Evolutionary conservation across 2,113 vertebrate genomes (phyloP), one percentile per base, ranked within the genome.

Genomic region (Phyllopteryx taeniolatus): DNA sequence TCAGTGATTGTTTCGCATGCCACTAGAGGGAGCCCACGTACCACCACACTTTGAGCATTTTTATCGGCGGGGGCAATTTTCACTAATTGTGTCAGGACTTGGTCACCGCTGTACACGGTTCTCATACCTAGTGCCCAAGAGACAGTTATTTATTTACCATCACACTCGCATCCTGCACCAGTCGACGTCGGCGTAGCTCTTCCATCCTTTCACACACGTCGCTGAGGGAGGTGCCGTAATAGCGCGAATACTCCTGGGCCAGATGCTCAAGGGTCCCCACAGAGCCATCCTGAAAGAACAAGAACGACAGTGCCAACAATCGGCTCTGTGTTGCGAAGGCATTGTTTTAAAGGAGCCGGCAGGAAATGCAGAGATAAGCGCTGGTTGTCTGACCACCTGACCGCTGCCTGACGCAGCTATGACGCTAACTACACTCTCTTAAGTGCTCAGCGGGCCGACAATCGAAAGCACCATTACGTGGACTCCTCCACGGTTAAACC

Each of bases 201-300:
- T 99, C 97, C 96, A 98, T 98, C 82, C 96, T 93, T 76, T 97
- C 96, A 15, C 94, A 94, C 72, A 99, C 96, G 63, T 99, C 96
- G 0, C 93, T 93, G 86, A 95, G 93, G 56, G 94, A 96, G 69
- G 97, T 97, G 68, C 95, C 95, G 87, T 98, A 98, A 83, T 97
- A 98, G 80, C 95, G 94, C 5, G 98, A 95, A 85, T 98, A 99
- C 86, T 99, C 94, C 87, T 97, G 94, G 0, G 95, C 96, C 89
- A 99, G 91, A 82, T 96, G 95, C 80, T 95, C 95, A 62, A 99
- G 95, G 85, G 94, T 98, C 72, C 96, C 98, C 92, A 96, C 86
- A 0, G 96, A 96, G 70, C 98, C 97, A 63, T 99, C 97, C 98
- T 99, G 78, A 15, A 69, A 80, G 31, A 88, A 67, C 12, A 71